Evolutionary conservation across 2,797 vertebrate species (phyloP).

Genomic region (Micromesistius poutassou): DNA sequence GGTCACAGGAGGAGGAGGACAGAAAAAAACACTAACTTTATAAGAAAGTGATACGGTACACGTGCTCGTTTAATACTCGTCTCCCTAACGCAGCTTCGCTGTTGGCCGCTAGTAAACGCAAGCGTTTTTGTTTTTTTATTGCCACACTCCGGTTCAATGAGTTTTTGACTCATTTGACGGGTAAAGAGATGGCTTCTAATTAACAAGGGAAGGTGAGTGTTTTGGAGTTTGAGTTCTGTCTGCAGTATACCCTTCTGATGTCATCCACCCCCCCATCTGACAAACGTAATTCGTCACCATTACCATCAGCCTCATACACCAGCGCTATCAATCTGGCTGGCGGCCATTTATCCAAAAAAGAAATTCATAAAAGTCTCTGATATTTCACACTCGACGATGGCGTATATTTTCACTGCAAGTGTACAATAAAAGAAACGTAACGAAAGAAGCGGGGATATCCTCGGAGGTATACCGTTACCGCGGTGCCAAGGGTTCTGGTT

Average conservation of each 20-base stretch:
- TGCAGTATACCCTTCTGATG: background rate
- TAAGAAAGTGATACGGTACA: background rate
- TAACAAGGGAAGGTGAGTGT: constrained; percentile 1
- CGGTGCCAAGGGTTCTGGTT: background rate
- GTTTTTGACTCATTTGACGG: background rate
- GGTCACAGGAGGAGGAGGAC: background rate
- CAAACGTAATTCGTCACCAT: background rate
- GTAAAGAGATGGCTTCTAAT: constrained; percentile 1
- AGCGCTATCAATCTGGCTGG: background rate
- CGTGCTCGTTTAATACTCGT: background rate
- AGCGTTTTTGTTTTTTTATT: background rate
- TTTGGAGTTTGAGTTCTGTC: background rate
- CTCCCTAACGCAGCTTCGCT: background rate
- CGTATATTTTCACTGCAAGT: background rate
- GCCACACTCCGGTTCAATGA: background rate
- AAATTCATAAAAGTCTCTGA: background rate
- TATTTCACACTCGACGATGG: background rate
- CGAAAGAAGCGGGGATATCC: background rate
- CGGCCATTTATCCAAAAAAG: background rate
- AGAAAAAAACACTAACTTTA: background rate
- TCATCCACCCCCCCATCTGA: background rate
- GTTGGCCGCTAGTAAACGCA: too few species aligned
- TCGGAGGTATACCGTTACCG: background rate
- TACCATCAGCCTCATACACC: background rate
- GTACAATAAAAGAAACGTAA: background rate